A percentile compares a stretch with the other conserved stretches of the same genome.
Conservation (phyloP, 2,797 vertebrate genomes). For the Pogonophryne albipinna region DNA sequence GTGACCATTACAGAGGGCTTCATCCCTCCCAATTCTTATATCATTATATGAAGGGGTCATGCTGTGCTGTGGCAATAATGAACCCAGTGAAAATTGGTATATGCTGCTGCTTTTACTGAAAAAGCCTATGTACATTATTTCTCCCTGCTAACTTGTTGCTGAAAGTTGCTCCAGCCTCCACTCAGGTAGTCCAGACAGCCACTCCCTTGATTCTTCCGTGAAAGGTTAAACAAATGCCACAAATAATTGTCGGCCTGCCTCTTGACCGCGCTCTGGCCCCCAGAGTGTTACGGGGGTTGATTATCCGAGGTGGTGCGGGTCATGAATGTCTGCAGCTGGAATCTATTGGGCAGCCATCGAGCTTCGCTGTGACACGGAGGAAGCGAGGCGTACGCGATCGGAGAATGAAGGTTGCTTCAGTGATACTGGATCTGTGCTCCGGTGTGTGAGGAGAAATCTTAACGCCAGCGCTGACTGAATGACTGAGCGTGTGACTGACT, state of each 20-base stretch:
- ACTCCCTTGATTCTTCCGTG: slow-evolving; percentile 50
- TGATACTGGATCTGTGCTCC: slow-evolving; percentile 30
- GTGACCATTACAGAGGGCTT: too few species aligned
- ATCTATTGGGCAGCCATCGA: slow-evolving; percentile 14
- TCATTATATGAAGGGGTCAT: neutral
- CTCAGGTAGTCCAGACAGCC: slow-evolving; percentile 35
- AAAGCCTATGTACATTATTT: neutral
- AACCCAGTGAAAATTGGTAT: slow-evolving; percentile 1
- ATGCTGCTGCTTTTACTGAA: neutral
- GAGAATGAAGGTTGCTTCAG: slow-evolving; percentile 24
- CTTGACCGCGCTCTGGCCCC: slow-evolving; percentile 37
- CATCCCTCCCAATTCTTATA: too few species aligned
- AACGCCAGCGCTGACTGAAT: slow-evolving; percentile 27
- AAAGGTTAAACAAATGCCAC: slow-evolving; percentile 79
- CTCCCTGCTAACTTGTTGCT: neutral
- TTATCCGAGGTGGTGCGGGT: slow-evolving; percentile 56
- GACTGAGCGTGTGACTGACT: slow-evolving; percentile 34
- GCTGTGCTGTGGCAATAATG: neutral
- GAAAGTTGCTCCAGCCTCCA: slow-evolving; percentile 20
- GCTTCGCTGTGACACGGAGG: slow-evolving; percentile 25
- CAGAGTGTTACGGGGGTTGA: slow-evolving; percentile 40
- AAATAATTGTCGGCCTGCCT: slow-evolving; percentile 65
- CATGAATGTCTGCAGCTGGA: slow-evolving; percentile 31
- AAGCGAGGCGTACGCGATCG: slow-evolving; percentile 13
- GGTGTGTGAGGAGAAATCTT: slow-evolving; percentile 29